A percentile compares a stretch with the other conserved stretches of the same genome.
Conservation (phyloP, 2,113 vertebrate genomes). For the Panurus biarmicus region DNA sequence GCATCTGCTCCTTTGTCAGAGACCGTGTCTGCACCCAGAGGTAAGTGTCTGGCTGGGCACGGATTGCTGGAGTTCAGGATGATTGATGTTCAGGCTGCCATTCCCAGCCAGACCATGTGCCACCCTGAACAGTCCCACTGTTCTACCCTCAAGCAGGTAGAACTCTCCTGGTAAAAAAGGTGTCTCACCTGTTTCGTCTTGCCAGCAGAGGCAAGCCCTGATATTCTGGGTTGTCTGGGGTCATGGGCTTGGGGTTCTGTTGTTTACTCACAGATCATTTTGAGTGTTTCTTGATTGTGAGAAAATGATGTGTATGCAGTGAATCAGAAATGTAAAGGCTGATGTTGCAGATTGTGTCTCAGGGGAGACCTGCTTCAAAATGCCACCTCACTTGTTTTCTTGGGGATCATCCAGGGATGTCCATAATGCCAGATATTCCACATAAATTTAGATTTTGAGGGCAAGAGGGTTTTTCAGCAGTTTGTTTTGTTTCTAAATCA, state of each 20-base stretch:
- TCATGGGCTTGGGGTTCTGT: neutral
- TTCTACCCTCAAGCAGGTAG: neutral
- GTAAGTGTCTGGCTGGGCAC: slow-evolving; percentile 30
- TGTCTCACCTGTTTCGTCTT: neutral
- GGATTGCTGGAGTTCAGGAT: neutral
- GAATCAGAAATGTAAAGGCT: neutral
- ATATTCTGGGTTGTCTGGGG: neutral
- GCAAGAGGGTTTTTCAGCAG: rapidly evolving
- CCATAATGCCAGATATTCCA: neutral
- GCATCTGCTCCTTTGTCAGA: slow-evolving; percentile 41
- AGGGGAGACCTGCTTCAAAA: neutral
- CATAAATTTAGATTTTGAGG: neutral
- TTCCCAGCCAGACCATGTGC: neutral
- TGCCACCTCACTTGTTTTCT: neutral
- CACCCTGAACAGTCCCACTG: neutral
- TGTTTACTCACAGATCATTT: neutral
- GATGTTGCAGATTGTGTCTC: neutral
- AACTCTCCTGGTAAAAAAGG: neutral
- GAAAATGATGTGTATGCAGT: neutral
- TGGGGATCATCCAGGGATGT: neutral
- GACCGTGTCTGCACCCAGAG: slow-evolving; percentile 56
- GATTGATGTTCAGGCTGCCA: neutral
- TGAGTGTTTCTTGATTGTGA: neutral
- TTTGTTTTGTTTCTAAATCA: neutral
- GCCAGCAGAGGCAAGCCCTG: neutral